Base-by-base conservation (phyloP, 2,888 invertebrate species). In the Lasioglossum zephyrum region DNA sequence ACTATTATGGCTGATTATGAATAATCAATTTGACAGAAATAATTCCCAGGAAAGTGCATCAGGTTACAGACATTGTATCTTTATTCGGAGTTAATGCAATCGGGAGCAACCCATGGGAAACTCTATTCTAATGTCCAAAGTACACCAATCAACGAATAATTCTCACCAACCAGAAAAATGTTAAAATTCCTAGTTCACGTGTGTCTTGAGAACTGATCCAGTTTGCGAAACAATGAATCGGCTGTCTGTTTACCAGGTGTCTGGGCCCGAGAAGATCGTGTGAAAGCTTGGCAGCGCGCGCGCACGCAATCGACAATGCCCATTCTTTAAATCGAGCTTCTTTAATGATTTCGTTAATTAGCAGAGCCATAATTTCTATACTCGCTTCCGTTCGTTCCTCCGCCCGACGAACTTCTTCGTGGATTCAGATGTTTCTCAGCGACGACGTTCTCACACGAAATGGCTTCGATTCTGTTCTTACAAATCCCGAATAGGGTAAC, bases 291-390 rank as follows among this genome's bases (percentile, higher is more conserved):
- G 36, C 70, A 11, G 79, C 75, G 44, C 79, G 44, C 79, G 73
- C 57, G 36, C 73, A 75, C 72, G 80, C 82, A 76, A 87, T 87
- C 79, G 72, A 66, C 73, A 74, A 76, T 81, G 69, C 81, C 57
- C 31, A 81, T 84, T 88, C 74, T 36, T 88, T 84, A 82, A 84
- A 74, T 73, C 69, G 63, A 57, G 77, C 41, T 36, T 60, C 73
- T 75, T 85, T 84, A 73, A 82, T 73, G 66, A 77, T 86, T 87
- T 80, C 75, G 77, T 87, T 89, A 89, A 89, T 89, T 89, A 89
- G 82, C 57, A 79, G 77, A 72, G 57, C 84, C 72, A 74, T 81
- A 82, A 47, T 76, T 76, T 79, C 47, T 47, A 76, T 57, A 75
- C 81, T 73, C 63, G 41, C 82, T 87, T 85, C 82, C 75, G 70